phyloP scores from a whole-genome alignment of 2,888 invertebrate species.

The Hetaerina titia region DNA sequence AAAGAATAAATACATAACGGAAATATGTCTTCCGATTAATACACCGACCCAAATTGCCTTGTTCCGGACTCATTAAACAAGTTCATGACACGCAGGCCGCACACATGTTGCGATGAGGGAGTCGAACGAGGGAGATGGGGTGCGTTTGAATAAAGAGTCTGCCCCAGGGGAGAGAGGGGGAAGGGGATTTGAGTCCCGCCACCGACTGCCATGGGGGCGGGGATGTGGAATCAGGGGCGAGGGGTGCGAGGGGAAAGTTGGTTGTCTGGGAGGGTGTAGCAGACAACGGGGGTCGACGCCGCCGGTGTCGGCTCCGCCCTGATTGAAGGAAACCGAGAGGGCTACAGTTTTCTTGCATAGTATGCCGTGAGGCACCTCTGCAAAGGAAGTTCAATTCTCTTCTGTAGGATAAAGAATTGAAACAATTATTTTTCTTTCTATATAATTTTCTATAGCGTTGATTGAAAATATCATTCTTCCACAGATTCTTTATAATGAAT shows the following conservation, averaged over 20 bases:
- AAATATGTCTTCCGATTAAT: slow-evolving; percentile 36
- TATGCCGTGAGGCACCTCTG: neutral
- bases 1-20: neutral
- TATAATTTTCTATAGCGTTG: too few relatives aligned
- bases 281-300: too few relatives aligned
- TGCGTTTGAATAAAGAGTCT: slow-evolving; percentile 36
- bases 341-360: neutral
- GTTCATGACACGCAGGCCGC: slow-evolving; percentile 42
- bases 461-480: too few relatives aligned
- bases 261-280: neutral
- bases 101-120: neutral
- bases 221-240: neutral
- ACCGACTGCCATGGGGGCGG: neutral
- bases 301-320: too few relatives aligned
- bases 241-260: neutral
- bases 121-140: neutral
- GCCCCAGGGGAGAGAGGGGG: neutral
- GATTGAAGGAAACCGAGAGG: neutral
- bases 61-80: slow-evolving; percentile 31
- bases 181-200: neutral
- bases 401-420: too few relatives aligned
- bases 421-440: too few relatives aligned
- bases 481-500: too few relatives aligned
- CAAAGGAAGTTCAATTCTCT: neutral
- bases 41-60: slow-evolving; percentile 44